These are phyloP conservation scores for Diabrotica virgifera DNA, from an alignment of 1,140 invertebrate species.

Conservation along the genomic window DNA sequence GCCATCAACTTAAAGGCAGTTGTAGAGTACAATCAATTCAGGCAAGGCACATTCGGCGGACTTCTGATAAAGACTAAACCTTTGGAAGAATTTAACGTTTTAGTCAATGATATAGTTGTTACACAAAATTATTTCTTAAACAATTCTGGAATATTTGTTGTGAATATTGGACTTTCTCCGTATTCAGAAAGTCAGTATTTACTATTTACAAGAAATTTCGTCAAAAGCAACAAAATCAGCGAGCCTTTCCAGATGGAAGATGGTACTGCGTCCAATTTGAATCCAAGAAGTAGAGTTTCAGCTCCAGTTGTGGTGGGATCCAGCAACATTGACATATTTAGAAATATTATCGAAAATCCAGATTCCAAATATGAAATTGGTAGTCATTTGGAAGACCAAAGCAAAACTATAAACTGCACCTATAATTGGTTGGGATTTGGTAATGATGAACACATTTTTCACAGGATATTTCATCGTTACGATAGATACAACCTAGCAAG, in stretches of 20 bases:
- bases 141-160: slow-evolving; percentile 85
- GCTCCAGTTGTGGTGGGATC: slow-evolving; percentile 87
- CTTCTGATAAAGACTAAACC: slow-evolving; percentile 83
- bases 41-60: slow-evolving; percentile 75
- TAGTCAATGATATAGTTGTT: slow-evolving; percentile 69
- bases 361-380: slow-evolving; percentile 91
- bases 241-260: slow-evolving; percentile 77
- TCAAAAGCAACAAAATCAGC: slow-evolving; percentile 81
- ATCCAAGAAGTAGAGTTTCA: slow-evolving; percentile 82
- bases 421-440: slow-evolving; percentile 89
- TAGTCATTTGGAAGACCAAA: slow-evolving; percentile 92
- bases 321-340: slow-evolving; percentile 83
- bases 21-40: slow-evolving; percentile 88
- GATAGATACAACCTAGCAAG: slow-evolving; percentile 89
- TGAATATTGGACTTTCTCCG: slow-evolving; percentile 81
- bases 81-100: slow-evolving; percentile 67
- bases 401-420: slow-evolving; percentile 88
- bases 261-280: slow-evolving; percentile 63
- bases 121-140: slow-evolving; percentile 85
- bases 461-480: slow-evolving; percentile 82
- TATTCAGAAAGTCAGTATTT: slow-evolving; percentile 77
- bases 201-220: slow-evolving; percentile 84
- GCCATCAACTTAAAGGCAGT: slow-evolving; percentile 76
- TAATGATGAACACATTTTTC: slow-evolving; percentile 75
- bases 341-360: slow-evolving; percentile 92